Percentiles rank a stretch among this genome's conserved stretches.
These are phyloP conservation scores for Gopherus evgoodei DNA, from an alignment of 2,113 vertebrate genomes.

Conservation along the genomic window DNA sequence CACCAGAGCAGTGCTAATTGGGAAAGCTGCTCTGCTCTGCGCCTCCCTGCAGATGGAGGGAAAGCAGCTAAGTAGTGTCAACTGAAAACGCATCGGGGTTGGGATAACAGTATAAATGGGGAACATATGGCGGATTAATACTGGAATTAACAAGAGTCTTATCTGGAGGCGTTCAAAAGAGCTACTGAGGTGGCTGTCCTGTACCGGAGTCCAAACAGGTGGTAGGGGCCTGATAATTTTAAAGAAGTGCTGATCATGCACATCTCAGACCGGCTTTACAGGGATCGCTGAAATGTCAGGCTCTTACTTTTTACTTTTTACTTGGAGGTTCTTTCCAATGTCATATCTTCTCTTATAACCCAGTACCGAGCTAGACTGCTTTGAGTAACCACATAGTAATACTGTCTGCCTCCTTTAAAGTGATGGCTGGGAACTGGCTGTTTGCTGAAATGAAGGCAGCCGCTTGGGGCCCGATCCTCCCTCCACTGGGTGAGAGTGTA, in stretches of 20 bases:
- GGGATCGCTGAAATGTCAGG: too few relatives aligned
- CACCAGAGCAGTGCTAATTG: slow-evolving; percentile 61
- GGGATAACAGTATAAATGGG: neutral
- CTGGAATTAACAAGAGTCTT: neutral
- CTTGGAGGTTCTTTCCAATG: neutral
- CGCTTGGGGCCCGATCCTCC: neutral
- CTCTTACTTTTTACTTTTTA: neutral
- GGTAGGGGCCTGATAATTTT: neutral
- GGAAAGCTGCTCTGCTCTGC: slow-evolving; percentile 54
- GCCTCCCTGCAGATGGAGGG: neutral
- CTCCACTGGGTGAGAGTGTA: neutral
- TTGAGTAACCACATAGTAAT: neutral
- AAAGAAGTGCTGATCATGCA: neutral
- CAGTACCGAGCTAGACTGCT: neutral
- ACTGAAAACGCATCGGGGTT: neutral
- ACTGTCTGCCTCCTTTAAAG: neutral
- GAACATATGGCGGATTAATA: neutral
- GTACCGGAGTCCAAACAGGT: rapidly evolving
- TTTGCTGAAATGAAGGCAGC: neutral
- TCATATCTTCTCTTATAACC: neutral
- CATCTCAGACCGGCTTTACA: neutral
- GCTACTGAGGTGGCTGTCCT: neutral
- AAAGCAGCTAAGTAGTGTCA: neutral
- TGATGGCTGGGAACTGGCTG: neutral
- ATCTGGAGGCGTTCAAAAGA: too few relatives aligned